Percentiles rank a stretch among this genome's conserved stretches.
phyloP scores from a whole-genome alignment of 2,888 invertebrate genomes.

The Apodemia duryi region DNA sequence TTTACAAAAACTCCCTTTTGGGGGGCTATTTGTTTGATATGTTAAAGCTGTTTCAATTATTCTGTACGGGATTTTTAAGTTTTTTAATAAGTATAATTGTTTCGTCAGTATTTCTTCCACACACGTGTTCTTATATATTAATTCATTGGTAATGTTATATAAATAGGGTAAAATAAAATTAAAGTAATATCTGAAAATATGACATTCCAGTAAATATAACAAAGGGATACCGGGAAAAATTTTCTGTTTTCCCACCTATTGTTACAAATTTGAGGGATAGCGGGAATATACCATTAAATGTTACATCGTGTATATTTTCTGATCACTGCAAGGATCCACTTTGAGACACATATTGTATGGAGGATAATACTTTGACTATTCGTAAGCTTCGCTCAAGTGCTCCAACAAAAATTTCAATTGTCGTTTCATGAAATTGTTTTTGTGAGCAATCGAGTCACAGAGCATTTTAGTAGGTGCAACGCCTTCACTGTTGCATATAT shows the following conservation, averaged over 20 bases:
- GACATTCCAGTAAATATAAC: neutral
- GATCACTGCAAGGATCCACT: constrained; percentile 80
- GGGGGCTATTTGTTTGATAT: no score
- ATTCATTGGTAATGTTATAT: no score
- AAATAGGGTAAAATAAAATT: no score
- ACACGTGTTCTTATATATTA: no score
- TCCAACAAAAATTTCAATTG: constrained; percentile 82
- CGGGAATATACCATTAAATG: constrained; percentile 31
- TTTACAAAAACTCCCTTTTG: no score
- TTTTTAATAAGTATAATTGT: no score
- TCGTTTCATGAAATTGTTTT: constrained; percentile 69
- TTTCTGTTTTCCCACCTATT: neutral
- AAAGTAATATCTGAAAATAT: no score
- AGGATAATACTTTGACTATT: constrained; percentile 77
- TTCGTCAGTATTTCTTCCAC: no score
- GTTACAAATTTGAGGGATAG: neutral
- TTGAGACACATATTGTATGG: constrained; percentile 67
- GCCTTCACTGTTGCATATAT: constrained; percentile 58
- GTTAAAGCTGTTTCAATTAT: no score
- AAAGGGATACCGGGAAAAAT: neutral
- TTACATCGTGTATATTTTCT: constrained; percentile 62
- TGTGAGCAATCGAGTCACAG: constrained; percentile 73
- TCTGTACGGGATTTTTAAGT: no score
- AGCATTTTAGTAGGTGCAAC: constrained; percentile 68
- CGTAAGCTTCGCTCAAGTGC: constrained; percentile 83